Conservation (phyloP, 2,797 vertebrate species). For the Poecilia picta region DNA sequence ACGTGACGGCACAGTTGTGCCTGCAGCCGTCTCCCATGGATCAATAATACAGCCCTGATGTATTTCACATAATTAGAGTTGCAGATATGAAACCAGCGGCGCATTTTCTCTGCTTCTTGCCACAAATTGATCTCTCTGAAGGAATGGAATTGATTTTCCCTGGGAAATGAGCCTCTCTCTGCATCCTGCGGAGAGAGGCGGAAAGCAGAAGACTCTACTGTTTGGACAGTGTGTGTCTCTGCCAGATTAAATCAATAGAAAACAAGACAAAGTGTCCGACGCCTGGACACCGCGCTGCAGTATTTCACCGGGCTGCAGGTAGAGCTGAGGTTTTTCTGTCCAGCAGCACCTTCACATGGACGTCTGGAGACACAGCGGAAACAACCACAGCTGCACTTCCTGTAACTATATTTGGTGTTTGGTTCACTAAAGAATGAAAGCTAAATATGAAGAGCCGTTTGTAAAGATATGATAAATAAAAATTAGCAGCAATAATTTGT, state of each 20-base stretch:
- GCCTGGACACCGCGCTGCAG: slow-evolving; percentile 7
- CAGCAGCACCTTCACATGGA: slow-evolving; percentile 62
- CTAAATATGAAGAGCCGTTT: background rate
- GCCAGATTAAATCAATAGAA: slow-evolving; percentile 15
- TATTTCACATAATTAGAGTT: slow-evolving; percentile 62
- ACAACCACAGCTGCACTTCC: slow-evolving; percentile 9
- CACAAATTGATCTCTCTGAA: slow-evolving; percentile 43
- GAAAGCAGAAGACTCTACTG: slow-evolving; percentile 10
- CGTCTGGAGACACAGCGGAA: slow-evolving; percentile 13
- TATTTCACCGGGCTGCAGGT: slow-evolving; percentile 39
- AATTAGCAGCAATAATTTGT: background rate
- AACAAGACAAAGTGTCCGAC: slow-evolving; percentile 7
- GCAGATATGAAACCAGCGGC: slow-evolving; percentile 49
- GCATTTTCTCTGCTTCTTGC: slow-evolving; percentile 21
- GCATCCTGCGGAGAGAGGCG: slow-evolving; percentile 18
- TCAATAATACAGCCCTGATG: slow-evolving; percentile 44
- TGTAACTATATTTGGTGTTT: background rate
- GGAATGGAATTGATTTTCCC: slow-evolving; percentile 40
- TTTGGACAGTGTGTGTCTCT: slow-evolving; percentile 13
- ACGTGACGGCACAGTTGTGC: slow-evolving; percentile 25
- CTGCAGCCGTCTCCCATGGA: slow-evolving; percentile 26
- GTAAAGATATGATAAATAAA: background rate
- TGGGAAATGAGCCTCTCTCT: slow-evolving; percentile 29
- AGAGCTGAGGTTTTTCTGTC: slow-evolving; percentile 23
- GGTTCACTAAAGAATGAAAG: background rate